phyloP scores from a whole-genome alignment of 2,113 vertebrate genomes.

The Albula goreensis region DNA sequence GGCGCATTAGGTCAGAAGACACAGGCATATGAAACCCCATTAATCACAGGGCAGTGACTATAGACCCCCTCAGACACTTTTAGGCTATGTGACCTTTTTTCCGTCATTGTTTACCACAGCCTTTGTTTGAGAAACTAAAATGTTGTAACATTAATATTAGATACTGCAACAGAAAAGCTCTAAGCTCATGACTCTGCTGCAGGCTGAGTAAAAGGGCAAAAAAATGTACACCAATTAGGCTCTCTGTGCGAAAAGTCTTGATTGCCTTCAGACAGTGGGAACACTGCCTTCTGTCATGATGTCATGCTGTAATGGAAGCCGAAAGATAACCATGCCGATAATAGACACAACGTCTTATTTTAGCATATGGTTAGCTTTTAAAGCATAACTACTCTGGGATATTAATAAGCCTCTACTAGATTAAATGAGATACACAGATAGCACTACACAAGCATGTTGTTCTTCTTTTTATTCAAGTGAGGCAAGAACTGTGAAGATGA shows the following conservation, averaged over 20 bases:
- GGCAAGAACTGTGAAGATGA: neutral
- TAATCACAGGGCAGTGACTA: neutral
- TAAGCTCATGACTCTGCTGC: neutral
- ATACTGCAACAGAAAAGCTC: neutral
- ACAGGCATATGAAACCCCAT: neutral
- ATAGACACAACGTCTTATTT: neutral
- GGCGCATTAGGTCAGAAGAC: neutral
- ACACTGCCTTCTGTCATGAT: neutral
- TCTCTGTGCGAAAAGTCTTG: neutral
- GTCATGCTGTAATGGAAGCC: neutral
- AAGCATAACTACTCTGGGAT: neutral
- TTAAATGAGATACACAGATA: neutral
- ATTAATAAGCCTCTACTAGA: neutral
- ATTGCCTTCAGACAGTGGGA: too few relatives aligned
- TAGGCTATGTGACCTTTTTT: neutral
- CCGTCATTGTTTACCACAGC: neutral
- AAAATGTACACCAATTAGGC: conserved; percentile 2
- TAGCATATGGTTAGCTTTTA: neutral
- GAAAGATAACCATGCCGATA: neutral
- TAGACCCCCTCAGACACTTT: neutral
- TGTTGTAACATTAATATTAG: neutral
- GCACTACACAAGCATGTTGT: neutral
- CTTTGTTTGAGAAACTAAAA: neutral
- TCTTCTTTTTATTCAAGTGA: neutral
- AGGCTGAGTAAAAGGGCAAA: neutral